phyloP scores from a whole-genome alignment of 2,888 invertebrate genomes.

The Leptinotarsa peninsularis region DNA sequence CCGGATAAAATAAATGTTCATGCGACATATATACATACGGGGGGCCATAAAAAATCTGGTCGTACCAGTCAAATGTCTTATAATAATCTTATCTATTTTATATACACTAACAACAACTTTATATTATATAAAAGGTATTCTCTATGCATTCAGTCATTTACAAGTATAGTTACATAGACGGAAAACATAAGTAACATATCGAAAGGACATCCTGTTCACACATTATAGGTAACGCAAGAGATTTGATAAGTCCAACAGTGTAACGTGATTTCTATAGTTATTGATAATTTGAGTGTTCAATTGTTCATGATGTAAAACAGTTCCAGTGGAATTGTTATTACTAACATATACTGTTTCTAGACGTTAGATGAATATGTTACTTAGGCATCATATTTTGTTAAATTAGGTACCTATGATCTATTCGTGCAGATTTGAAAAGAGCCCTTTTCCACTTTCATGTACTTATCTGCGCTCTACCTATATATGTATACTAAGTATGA shows the following conservation, averaged over 20 bases:
- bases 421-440: conserved; percentile 51
- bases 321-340: background rate
- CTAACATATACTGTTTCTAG: background rate
- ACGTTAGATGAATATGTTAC: conserved; percentile 8
- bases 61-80: conserved; percentile 57
- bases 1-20: conserved; percentile 13
- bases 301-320: background rate
- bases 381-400: conserved; percentile 37
- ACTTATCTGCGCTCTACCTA: conserved; percentile 31
- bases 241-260: background rate
- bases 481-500: conserved; percentile 54
- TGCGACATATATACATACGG: conserved; percentile 52
- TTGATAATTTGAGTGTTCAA: background rate
- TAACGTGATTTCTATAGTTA: background rate
- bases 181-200: conserved; percentile 27
- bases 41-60: conserved; percentile 60
- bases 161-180: conserved; percentile 42
- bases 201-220: background rate
- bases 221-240: background rate
- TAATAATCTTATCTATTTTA: conserved; percentile 54
- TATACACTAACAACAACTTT: conserved; percentile 61
- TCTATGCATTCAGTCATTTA: conserved; percentile 56
- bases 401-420: conserved; percentile 37
- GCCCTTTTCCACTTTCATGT: conserved; percentile 36
- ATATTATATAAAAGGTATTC: conserved; percentile 55